Evolutionary conservation across 2,113 vertebrate genomes (phyloP), one percentile per base, ranked within the genome.

Genomic region (Peromyscus maniculatus): DNA sequence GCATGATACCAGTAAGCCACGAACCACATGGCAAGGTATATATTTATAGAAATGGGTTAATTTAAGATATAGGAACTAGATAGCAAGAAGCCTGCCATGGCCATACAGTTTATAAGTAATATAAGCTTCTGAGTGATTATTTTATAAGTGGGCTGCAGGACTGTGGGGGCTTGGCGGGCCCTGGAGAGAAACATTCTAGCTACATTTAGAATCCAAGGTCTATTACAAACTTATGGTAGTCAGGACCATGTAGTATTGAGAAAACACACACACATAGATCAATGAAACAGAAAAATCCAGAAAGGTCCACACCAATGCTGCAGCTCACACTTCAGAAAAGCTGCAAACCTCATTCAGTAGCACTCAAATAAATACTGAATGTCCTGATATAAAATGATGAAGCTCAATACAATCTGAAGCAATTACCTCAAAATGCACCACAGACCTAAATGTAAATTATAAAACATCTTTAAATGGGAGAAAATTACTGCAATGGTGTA

Each of bases 181-280:
- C 52, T 52, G 8, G 52, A 52, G 52, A 52, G 52, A 52, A 52
- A 52, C 52, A 52, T 52, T 52, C 52, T 8, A 11, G 52, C 52
- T 52, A 52, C 52, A 52, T 9, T n/a, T 55, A 89, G 49, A 92
- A 46, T 84, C 88, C 71, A 91, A 89, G 59, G 77, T 55, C 94
- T 75, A 46, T n/a, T 86, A 49, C 26, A 89, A 80, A 86, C 55
- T 12, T 36, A 64, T 0, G 39, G 16, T 75, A 74, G 80, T 86
- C 28, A 80, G 55, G n/a, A 86, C 24, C 33, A 3, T 67, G 36
- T 57, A 26, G 24, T 69, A 21, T 9, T 46, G 15, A 4, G 88
- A 67, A 80, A 87, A 93, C 5, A 79, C 15, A 86, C 74, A 84
- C 22, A 78, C 15, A 57, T 0, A 92, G 26, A 26, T 74, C 3